Percentiles rank a stretch among this genome's conserved stretches.
phyloP scores from a whole-genome alignment of 2,888 invertebrate species.

The Margaritifera margaritifera region DNA sequence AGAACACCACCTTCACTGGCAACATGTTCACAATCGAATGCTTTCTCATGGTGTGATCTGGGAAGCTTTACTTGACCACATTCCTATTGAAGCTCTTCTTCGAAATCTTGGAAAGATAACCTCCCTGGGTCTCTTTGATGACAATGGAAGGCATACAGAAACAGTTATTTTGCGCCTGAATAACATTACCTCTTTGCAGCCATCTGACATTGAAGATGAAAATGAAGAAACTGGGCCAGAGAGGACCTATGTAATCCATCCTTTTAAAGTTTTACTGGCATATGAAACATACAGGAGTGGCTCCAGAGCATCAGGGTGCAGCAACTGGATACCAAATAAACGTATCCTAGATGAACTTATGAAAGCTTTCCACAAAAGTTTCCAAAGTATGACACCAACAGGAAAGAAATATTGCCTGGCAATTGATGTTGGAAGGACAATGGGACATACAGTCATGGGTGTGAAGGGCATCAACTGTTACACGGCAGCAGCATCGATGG shows the following conservation, averaged over 20 bases:
- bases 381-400: conserved; percentile 75
- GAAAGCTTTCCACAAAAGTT: conserved; percentile 68
- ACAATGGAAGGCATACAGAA: conserved; percentile 24
- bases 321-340: conserved; percentile 58
- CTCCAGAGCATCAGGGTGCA: conserved; percentile 28
- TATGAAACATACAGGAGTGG: conserved; percentile 61
- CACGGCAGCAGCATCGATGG: conserved; percentile 76
- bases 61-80: conserved; percentile 68
- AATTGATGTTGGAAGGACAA: conserved; percentile 76
- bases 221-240: neutral
- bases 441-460: conserved; percentile 69
- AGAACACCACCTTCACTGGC: conserved; percentile 74
- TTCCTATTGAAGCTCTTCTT: conserved; percentile 73
- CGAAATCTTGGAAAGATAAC: conserved; percentile 64
- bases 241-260: conserved; percentile 59
- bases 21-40: conserved; percentile 80
- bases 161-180: neutral
- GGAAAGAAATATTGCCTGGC: conserved; percentile 77
- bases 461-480: conserved; percentile 71
- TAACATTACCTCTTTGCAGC: conserved; percentile 33
- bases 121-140: conserved; percentile 26
- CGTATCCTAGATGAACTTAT: conserved; percentile 59
- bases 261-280: conserved; percentile 67
- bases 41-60: conserved; percentile 79
- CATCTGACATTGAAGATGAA: neutral